These are phyloP conservation scores for Luscinia megarhynchos DNA, from an alignment of 2,797 vertebrate species.

Conservation along the genomic window DNA sequence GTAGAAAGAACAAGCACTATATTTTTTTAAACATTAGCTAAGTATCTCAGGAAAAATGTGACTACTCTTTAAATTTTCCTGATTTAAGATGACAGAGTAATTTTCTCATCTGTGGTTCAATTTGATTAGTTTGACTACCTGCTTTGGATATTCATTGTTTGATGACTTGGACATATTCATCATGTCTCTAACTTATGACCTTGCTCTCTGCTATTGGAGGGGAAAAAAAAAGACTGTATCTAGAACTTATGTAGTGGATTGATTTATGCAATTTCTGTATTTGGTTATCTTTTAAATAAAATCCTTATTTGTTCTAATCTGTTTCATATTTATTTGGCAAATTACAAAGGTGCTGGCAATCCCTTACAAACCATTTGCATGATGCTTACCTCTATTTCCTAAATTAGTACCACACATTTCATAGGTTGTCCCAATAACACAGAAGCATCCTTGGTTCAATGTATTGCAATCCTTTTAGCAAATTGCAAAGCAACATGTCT, in stretches of 20 bases:
- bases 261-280: background rate
- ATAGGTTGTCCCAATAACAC: background rate
- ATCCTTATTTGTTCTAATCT: background rate
- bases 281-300: background rate
- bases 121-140: slow-evolving; percentile 10
- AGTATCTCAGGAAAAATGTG: background rate
- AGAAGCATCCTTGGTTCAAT: background rate
- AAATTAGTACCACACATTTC: background rate
- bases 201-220: background rate
- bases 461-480: background rate
- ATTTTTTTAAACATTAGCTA: background rate
- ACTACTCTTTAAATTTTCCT: background rate
- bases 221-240: background rate
- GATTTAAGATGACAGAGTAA: background rate
- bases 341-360: background rate
- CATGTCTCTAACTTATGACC: background rate
- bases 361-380: background rate
- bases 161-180: background rate
- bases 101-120: background rate
- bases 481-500: background rate
- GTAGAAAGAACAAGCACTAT: background rate
- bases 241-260: background rate
- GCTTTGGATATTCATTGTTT: background rate
- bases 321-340: background rate
- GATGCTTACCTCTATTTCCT: background rate